Evolutionary conservation across 2,113 vertebrate species (phyloP).

Genomic region (Suricata suricatta): DNA sequence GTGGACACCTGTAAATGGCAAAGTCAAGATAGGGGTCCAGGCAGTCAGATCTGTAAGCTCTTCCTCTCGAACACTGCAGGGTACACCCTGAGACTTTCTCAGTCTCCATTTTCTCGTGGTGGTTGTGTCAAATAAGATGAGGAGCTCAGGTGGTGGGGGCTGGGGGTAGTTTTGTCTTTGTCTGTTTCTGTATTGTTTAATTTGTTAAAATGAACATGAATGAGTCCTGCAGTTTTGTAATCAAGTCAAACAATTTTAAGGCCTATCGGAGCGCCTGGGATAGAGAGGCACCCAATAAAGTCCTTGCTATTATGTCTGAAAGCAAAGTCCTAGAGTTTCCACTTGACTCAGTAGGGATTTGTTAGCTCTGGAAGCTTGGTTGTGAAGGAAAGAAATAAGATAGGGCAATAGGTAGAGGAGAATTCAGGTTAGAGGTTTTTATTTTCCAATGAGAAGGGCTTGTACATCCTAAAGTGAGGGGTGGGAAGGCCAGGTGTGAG

Average conservation of each 20-base stretch:
- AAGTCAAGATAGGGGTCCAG: background rate
- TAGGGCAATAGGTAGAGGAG: background rate
- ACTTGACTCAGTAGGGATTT: background rate
- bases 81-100: background rate
- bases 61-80: background rate
- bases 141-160: background rate
- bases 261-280: background rate
- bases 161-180: background rate
- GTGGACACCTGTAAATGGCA: background rate
- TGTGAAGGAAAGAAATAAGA: conserved; percentile 21
- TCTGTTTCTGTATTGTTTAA: conserved; percentile 28
- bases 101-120: background rate
- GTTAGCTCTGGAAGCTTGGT: background rate
- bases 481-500: background rate
- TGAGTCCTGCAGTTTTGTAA: conserved; percentile 42
- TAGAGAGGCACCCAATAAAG: background rate
- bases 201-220: background rate
- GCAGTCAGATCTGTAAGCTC: background rate
- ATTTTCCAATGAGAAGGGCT: background rate
- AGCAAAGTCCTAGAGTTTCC: conserved; percentile 32
- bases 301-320: background rate
- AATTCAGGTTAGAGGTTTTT: background rate
- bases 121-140: background rate
- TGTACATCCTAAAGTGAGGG: background rate
- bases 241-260: conserved; percentile 23